Evolutionary conservation across 2,888 invertebrate species (phyloP), one percentile per base, ranked within the genome.

Genomic region (Nowickia ferox): DNA sequence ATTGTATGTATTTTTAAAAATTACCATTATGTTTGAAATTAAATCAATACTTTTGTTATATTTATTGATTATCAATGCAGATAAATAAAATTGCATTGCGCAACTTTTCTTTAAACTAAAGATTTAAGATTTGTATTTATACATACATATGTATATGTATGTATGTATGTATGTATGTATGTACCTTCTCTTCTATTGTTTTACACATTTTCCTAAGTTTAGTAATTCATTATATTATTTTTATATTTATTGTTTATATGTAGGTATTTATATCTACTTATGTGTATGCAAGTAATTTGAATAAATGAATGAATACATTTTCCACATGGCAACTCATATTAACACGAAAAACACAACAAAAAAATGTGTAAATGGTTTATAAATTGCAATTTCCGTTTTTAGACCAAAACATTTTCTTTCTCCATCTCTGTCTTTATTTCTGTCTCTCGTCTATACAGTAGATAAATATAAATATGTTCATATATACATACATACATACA

Each of bases 341-440:
- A 69, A 81, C 74, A 74, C 66, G 53, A 40, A 79, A 17, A 69
- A 46, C 11, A 68, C 48, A 66, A 65, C 6, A 55, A 77, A 84
- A 78, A 44, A 69, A 48, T 72, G 76, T 83, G 78, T 82, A 83
- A 86, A 86, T 86, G 66, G 40, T 83, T 83, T 83, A 80, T 86
- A 86, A 86, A 86, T 86, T 86, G 86, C 83, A 86, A 83, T 86
- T 76, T 86, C 86, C 86, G 86, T 83, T 86, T 83, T 75, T 82
- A 78, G 48, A 79, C 69, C 55, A 75, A 75, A 74, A 72, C 71
- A 79, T 65, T 66, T 13, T 61, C 42, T 53, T 19, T 44, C 22
- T 59, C n/a, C 5, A 6, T 40, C 15, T n/a, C 11, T n/a, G 22
- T 44, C 17, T 63, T 17, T 30, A 3, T 59, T 17, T 48, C 48